These are phyloP conservation scores for Pantherophis alleghaniensis DNA, from an alignment of 2,797 vertebrate species.

Conservation along the genomic window DNA sequence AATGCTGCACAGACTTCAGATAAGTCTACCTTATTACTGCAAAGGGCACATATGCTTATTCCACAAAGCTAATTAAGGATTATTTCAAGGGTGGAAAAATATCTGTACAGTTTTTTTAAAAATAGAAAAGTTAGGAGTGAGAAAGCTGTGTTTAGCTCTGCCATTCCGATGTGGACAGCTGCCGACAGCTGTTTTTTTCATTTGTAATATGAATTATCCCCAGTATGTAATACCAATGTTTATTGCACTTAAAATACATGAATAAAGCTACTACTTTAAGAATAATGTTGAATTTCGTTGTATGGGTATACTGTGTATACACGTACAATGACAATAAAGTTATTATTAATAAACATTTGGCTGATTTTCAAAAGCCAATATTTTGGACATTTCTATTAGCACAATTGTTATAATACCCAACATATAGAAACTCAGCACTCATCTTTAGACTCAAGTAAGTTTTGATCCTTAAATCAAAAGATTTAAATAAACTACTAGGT, in stretches of 20 bases:
- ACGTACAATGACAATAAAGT: too few species aligned
- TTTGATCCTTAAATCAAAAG: too few species aligned
- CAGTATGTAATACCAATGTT: not conserved
- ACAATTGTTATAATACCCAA: not conserved
- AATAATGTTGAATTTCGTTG: too few species aligned
- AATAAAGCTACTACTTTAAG: not conserved
- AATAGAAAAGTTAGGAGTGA: constrained; percentile 20
- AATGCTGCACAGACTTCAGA: constrained; percentile 1
- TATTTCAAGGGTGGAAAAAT: not conserved
- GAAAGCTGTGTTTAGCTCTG: not conserved
- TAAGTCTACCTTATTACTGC: not conserved
- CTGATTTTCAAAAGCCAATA: not conserved
- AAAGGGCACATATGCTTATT: constrained; percentile 10
- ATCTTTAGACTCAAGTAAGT: not conserved
- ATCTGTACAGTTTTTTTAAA: not conserved
- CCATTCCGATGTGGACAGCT: not conserved
- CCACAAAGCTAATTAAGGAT: constrained; percentile 17
- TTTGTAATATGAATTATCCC: not conserved
- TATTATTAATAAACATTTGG: not conserved
- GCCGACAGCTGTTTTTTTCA: not conserved
- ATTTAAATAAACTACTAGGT: not conserved
- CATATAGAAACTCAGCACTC: not conserved
- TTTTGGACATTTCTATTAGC: not conserved
- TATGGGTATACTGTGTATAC: too few species aligned
- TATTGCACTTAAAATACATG: not conserved